Conservation (phyloP, 2,113 vertebrate genomes). For the Lepus timidus region DNA sequence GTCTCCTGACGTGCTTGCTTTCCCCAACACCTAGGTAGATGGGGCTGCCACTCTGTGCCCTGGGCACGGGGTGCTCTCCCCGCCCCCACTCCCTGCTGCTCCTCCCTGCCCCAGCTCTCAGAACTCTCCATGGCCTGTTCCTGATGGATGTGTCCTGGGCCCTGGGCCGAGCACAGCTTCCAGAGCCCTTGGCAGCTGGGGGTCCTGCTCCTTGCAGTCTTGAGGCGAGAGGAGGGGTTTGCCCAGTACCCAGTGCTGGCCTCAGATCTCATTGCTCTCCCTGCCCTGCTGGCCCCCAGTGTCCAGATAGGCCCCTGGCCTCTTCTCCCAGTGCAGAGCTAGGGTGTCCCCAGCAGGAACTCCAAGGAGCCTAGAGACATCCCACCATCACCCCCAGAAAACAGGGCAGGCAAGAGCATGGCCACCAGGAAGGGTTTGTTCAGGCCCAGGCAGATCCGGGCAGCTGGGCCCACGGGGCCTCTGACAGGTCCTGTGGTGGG, state of each 20-base stretch:
- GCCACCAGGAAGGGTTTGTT: not conserved
- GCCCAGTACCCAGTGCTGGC: not conserved
- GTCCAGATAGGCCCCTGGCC: not conserved
- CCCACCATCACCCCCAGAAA: not conserved
- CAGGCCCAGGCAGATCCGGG: not conserved
- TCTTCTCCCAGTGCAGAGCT: not conserved
- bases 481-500: not conserved
- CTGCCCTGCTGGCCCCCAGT: not conserved
- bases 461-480: not conserved
- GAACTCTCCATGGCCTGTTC: no score
- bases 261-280: constrained; percentile 2
- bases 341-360: not conserved
- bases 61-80: not conserved
- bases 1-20: not conserved
- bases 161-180: not conserved
- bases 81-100: not conserved
- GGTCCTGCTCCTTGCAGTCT: not conserved
- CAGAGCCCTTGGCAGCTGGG: not conserved
- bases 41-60: constrained; percentile 1
- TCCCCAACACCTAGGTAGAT: constrained; percentile 15
- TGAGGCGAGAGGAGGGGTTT: not conserved
- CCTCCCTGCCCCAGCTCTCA: constrained; percentile 15
- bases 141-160: no score
- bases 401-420: not conserved
- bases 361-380: constrained; percentile 33